Conservation (phyloP, 2,888 invertebrate genomes). For the Apantesis nais region DNA sequence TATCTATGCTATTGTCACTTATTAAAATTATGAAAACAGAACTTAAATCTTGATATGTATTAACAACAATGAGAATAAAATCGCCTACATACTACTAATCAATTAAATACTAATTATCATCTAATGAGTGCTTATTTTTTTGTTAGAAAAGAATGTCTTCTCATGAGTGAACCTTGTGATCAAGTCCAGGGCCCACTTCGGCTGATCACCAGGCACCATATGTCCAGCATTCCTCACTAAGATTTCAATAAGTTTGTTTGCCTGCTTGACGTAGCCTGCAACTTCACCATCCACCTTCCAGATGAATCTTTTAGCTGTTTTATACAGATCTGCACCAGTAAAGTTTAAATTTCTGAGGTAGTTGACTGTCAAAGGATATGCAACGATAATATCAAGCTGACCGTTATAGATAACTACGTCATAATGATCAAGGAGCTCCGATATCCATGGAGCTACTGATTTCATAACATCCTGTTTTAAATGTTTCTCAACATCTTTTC, state of each 20-base stretch:
- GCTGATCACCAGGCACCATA: constrained; percentile 93
- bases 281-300: constrained; percentile 90
- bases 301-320: constrained; percentile 86
- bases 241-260: constrained; percentile 90
- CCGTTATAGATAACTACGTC: constrained; percentile 94
- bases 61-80: neutral
- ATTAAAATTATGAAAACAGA: neutral
- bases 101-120: neutral
- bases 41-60: neutral
- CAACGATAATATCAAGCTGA: constrained; percentile 96
- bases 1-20: neutral
- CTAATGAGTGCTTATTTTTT: constrained; percentile 12
- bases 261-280: constrained; percentile 91
- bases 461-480: constrained; percentile 92
- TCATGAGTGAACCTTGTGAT: constrained; percentile 88
- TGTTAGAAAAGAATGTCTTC: constrained; percentile 67
- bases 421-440: constrained; percentile 88
- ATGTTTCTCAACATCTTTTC: constrained; percentile 88
- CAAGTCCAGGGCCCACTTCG: constrained; percentile 90
- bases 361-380: constrained; percentile 93
- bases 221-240: constrained; percentile 93
- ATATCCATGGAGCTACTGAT: constrained; percentile 90
- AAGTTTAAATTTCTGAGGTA: constrained; percentile 91
- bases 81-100: neutral
- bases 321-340: constrained; percentile 87